Conservation (phyloP, 2,888 invertebrate species). For the Heteropelma amictum region DNA sequence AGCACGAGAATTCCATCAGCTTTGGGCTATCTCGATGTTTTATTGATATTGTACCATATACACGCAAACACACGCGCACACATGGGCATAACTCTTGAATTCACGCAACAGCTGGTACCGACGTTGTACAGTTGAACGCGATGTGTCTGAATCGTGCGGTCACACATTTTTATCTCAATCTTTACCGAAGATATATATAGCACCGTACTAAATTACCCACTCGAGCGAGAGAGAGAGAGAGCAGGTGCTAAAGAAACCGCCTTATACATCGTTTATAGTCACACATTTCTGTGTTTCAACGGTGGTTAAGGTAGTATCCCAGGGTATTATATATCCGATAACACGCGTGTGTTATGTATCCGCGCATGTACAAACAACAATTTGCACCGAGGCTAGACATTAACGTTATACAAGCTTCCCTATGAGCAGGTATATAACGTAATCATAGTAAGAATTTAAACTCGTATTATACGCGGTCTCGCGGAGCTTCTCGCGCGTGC, state of each 20-base stretch:
- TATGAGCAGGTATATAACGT: slow-evolving; percentile 3
- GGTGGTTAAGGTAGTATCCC: slow-evolving; percentile 27
- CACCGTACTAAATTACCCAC: slow-evolving; percentile 49
- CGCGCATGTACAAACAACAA: slow-evolving; percentile 42
- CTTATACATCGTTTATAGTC: slow-evolving; percentile 51
- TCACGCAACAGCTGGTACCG: slow-evolving; percentile 50
- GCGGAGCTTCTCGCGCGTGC: neutral
- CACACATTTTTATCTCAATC: slow-evolving; percentile 55
- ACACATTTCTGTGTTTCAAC: slow-evolving; percentile 46
- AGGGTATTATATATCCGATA: slow-evolving; percentile 36
- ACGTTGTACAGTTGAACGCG: slow-evolving; percentile 46
- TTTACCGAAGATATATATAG: neutral
- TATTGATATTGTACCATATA: neutral
- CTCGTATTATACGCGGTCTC: slow-evolving; percentile 14
- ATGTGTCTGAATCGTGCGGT: slow-evolving; percentile 50
- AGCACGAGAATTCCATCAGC: slow-evolving; percentile 39
- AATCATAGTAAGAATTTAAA: slow-evolving; percentile 40
- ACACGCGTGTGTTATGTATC: slow-evolving; percentile 1
- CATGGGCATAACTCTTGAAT: slow-evolving; percentile 26
- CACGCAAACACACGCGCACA: neutral
- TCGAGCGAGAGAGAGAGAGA: slow-evolving; percentile 40
- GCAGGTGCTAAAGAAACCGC: slow-evolving; percentile 55
- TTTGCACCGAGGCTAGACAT: slow-evolving; percentile 38
- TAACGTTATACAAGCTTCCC: slow-evolving; percentile 36
- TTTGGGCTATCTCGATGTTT: slow-evolving; percentile 30